Percentiles rank a stretch among this genome's conserved stretches.
phyloP scores from a whole-genome alignment of 1,140 invertebrate species.

The Sycophila sp. region DNA sequence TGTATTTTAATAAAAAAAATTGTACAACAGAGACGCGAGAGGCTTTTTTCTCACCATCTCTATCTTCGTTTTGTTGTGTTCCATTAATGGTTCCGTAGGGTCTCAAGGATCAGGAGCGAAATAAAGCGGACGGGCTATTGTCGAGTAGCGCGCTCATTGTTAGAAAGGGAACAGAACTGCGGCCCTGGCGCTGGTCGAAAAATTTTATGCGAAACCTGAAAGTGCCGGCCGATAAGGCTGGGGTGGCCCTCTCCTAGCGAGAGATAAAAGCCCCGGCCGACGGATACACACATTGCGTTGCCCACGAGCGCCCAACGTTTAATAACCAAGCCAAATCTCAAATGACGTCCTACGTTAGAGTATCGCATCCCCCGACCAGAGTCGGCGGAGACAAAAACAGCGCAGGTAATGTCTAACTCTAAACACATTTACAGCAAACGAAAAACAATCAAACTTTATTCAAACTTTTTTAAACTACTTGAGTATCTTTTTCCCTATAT shows the following conservation, averaged over 20 bases:
- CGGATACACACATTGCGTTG: neutral
- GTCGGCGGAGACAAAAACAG: conserved; percentile 3
- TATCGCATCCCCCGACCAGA: conserved; percentile 18
- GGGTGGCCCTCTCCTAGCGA: neutral
- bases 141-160: conserved; percentile 31
- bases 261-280: neutral
- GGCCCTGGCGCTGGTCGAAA: conserved; percentile 1
- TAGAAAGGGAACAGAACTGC: conserved; percentile 32
- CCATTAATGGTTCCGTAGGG: conserved; percentile 47
- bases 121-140: conserved; percentile 18
- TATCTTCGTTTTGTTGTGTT: conserved; percentile 40
- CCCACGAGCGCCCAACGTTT: neutral
- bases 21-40: neutral
- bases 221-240: neutral
- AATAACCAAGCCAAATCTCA: conserved; percentile 30
- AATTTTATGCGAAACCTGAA: conserved; percentile 2
- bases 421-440: too few relatives aligned
- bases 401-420: conserved; percentile 29
- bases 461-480: neutral
- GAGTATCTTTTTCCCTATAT: neutral
- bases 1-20: neutral
- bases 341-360: conserved; percentile 30
- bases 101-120: conserved; percentile 40
- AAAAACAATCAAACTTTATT: neutral
- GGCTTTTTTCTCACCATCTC: neutral